phyloP scores from a whole-genome alignment of 2,888 invertebrate species.

The Lasioglossum figueresi region DNA sequence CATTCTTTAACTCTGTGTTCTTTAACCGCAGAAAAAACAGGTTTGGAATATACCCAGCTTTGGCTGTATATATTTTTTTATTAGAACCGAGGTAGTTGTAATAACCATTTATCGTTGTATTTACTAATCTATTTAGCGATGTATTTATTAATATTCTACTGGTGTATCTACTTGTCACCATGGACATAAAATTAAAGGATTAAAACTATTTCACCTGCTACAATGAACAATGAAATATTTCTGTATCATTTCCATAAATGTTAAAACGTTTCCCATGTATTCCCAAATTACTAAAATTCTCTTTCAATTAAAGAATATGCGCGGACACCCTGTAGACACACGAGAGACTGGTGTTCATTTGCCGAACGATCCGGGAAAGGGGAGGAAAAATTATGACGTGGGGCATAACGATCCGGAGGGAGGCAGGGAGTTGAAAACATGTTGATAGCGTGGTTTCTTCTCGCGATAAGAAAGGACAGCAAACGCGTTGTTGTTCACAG shows the following conservation, averaged over 20 bases:
- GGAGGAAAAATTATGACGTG: conserved; percentile 70
- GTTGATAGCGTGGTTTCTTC: conserved; percentile 64
- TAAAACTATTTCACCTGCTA: background rate
- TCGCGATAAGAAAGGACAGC: conserved; percentile 60
- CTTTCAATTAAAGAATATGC: background rate
- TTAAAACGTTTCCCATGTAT: background rate
- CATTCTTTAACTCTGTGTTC: background rate
- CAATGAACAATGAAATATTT: background rate
- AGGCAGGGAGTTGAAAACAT: conserved; percentile 62
- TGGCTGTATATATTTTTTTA: no score
- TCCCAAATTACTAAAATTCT: background rate
- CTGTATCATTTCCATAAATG: background rate
- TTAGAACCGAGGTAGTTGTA: no score
- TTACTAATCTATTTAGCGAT: no score
- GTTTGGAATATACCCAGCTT: background rate
- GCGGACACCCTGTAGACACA: conserved; percentile 23
- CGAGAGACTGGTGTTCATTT: conserved; percentile 33
- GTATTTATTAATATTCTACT: no score
- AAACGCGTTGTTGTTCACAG: conserved; percentile 56
- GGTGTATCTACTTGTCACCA: no score
- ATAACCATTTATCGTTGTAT: no score
- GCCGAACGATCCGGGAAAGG: conserved; percentile 59
- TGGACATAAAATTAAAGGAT: no score
- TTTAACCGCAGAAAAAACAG: background rate
- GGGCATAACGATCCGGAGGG: conserved; percentile 35